phyloP scores from a whole-genome alignment of 2,797 vertebrate genomes.

The Muscicapa striata region DNA sequence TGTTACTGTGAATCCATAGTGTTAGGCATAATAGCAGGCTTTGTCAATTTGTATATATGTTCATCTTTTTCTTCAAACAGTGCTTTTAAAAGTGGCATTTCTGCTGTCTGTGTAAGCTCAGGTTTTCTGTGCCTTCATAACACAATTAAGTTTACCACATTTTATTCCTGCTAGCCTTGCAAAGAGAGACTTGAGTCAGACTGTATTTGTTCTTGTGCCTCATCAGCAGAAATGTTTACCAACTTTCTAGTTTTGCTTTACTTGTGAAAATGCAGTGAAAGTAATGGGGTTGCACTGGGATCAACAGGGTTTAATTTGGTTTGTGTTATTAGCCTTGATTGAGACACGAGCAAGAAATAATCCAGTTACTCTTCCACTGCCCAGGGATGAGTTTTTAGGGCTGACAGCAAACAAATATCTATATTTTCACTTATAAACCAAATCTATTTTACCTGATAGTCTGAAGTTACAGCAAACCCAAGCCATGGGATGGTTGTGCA shows the following conservation, averaged over 20 bases:
- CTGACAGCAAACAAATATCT: neutral
- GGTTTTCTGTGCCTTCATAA: slow-evolving; percentile 27
- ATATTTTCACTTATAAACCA: neutral
- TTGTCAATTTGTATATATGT: neutral
- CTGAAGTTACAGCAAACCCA: neutral
- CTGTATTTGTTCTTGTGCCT: slow-evolving; percentile 22
- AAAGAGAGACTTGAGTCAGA: slow-evolving; percentile 42
- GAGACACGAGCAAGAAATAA: neutral
- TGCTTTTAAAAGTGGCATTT: slow-evolving; percentile 8
- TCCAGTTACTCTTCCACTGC: neutral
- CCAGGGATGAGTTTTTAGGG: neutral
- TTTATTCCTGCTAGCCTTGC: slow-evolving; percentile 30
- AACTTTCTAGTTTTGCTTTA: slow-evolving; percentile 5
- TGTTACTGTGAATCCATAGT: neutral
- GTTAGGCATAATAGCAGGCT: neutral
- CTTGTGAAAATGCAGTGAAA: neutral
- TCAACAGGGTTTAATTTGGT: neutral
- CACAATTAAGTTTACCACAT: slow-evolving; percentile 25
- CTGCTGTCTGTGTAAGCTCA: slow-evolving; percentile 39
- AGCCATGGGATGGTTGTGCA: neutral
- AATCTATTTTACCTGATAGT: neutral
- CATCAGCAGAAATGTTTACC: slow-evolving; percentile 50
- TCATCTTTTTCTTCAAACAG: slow-evolving; percentile 1
- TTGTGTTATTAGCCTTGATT: neutral
- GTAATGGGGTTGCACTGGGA: neutral